A percentile compares a stretch with the other conserved stretches of the same genome.
Evolutionary conservation across 2,113 vertebrate genomes (phyloP).

Genomic region (Xyliphius kryptos): DNA sequence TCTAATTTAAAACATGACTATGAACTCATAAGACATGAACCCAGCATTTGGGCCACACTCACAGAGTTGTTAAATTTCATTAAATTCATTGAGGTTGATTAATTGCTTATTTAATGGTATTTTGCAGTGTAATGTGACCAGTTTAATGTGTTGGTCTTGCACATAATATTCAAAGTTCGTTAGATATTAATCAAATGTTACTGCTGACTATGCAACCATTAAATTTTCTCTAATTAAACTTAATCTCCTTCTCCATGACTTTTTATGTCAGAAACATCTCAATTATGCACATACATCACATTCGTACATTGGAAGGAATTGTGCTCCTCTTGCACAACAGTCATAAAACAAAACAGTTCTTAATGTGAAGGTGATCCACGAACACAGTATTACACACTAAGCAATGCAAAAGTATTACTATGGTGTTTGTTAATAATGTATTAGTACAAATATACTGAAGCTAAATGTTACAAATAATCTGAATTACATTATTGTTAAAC

Average conservation of each 20-base stretch:
- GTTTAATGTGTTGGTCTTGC: conserved; percentile 57
- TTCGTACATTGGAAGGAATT: background rate
- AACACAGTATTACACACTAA: no score
- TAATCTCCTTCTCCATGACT: conserved; percentile 49
- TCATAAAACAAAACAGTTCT: conserved; percentile 1
- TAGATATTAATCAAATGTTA: conserved; percentile 60
- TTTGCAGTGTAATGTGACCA: conserved; percentile 65
- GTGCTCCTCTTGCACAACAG: background rate
- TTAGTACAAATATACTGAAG: no score
- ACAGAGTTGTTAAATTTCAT: conserved; percentile 45
- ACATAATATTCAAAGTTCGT: conserved; percentile 61
- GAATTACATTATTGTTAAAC: no score
- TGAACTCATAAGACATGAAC: background rate
- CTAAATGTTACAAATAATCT: no score
- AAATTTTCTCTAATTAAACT: conserved; percentile 49
- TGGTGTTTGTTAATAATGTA: no score
- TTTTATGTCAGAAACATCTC: conserved; percentile 36
- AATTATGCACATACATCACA: conserved; percentile 30
- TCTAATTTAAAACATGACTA: no score
- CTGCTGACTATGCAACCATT: conserved; percentile 54
- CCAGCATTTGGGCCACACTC: background rate
- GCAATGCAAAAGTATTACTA: no score
- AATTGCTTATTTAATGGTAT: conserved; percentile 57
- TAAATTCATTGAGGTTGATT: conserved; percentile 56
- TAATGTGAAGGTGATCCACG: background rate